A percentile compares a stretch with the other conserved stretches of the same genome.
Evolutionary conservation across 2,113 vertebrate genomes (phyloP).

Genomic region (Myocastor coypus): DNA sequence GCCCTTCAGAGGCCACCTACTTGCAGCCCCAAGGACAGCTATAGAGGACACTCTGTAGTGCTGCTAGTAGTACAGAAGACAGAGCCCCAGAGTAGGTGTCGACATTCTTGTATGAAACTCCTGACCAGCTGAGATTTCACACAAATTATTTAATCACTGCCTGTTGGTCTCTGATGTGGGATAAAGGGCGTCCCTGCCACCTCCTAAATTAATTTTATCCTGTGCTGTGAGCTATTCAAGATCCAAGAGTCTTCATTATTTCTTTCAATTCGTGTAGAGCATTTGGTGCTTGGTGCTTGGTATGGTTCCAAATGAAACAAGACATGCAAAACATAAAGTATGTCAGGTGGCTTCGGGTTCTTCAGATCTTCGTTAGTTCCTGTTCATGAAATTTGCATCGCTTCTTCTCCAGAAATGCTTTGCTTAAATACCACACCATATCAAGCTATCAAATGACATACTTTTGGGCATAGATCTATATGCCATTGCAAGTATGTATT

Average conservation of each 20-base stretch:
- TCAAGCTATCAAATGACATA: background rate
- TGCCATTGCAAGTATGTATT: background rate
- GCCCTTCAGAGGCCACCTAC: conserved; percentile 18
- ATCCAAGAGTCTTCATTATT: background rate
- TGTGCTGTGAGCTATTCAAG: background rate
- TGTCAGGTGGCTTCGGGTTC: background rate
- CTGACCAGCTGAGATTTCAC: background rate
- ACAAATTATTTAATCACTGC: background rate
- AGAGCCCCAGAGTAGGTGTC: background rate
- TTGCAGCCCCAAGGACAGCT: conserved; percentile 27
- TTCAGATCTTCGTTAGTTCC: background rate
- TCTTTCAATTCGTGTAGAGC: background rate
- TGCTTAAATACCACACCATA: background rate
- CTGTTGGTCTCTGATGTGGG: background rate
- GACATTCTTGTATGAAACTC: background rate
- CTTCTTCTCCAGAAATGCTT: background rate
- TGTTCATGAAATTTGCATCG: background rate
- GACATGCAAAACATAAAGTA: background rate
- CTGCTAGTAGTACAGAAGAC: background rate
- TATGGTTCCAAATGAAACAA: background rate
- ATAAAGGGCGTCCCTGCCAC: background rate
- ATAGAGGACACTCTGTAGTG: background rate
- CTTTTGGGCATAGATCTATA: background rate
- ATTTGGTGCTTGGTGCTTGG: background rate
- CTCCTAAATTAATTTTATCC: background rate